Evolutionary conservation across 1,140 invertebrate genomes (phyloP).

Genomic region (Leptinotarsa undecemlineata): DNA sequence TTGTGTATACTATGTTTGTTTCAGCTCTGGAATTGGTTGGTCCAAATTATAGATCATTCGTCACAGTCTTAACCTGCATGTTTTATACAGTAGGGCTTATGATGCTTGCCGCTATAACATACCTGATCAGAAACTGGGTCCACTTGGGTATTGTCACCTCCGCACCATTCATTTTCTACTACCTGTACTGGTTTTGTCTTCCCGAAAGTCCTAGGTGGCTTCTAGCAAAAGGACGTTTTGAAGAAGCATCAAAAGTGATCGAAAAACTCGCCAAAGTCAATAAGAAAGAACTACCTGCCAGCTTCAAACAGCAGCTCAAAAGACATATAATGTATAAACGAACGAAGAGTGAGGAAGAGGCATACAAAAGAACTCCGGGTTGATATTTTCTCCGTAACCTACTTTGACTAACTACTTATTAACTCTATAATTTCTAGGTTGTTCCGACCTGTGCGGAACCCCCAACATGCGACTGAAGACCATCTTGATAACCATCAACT

Average conservation of each 20-base stretch:
- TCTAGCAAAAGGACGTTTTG: slow-evolving; percentile 74
- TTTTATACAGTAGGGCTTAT: slow-evolving; percentile 87
- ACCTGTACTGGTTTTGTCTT: slow-evolving; percentile 82
- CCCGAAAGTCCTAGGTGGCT: slow-evolving; percentile 87
- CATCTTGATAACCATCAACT: slow-evolving; percentile 68
- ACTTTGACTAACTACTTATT: background rate
- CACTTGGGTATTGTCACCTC: slow-evolving; percentile 77
- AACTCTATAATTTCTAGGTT: slow-evolving; percentile 57
- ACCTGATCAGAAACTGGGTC: slow-evolving; percentile 81
- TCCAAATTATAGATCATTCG: slow-evolving; percentile 86
- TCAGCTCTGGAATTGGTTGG: slow-evolving; percentile 86
- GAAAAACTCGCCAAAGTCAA: slow-evolving; percentile 78
- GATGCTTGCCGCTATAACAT: slow-evolving; percentile 78
- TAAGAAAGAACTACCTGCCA: slow-evolving; percentile 71
- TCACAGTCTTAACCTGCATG: slow-evolving; percentile 86
- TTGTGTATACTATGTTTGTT: slow-evolving; percentile 53
- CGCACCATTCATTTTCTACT: slow-evolving; percentile 81
- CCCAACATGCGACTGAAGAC: slow-evolving; percentile 84
- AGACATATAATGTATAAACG: slow-evolving; percentile 71
- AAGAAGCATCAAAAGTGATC: slow-evolving; percentile 78
- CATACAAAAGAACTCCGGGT: slow-evolving; percentile 58
- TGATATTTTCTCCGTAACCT: background rate
- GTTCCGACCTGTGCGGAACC: slow-evolving; percentile 75
- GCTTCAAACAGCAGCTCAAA: slow-evolving; percentile 73
- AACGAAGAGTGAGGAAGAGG: slow-evolving; percentile 65